A percentile compares a stretch with the other conserved stretches of the same genome.
Conservation (phyloP, 2,113 vertebrate genomes). For the Phyllostomus hastatus region DNA sequence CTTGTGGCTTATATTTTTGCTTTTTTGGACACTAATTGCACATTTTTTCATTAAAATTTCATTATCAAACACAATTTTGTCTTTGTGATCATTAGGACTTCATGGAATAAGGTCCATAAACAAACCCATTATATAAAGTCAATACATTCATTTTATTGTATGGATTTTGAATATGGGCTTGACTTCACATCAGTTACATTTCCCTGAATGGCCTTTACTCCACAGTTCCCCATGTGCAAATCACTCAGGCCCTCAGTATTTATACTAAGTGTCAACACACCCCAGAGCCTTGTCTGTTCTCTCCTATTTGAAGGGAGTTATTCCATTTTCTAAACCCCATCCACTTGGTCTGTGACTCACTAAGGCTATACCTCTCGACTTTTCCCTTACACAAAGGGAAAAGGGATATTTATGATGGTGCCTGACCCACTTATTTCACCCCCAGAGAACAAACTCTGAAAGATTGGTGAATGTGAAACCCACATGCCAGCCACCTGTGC, state of each 20-base stretch:
- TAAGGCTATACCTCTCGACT: too few species aligned
- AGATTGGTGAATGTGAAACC: not conserved
- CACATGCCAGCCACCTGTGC: not conserved
- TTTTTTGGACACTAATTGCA: not conserved
- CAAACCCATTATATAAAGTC: not conserved
- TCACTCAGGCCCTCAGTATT: not conserved
- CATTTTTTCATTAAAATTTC: conserved; percentile 2
- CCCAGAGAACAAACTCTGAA: not conserved
- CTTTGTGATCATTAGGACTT: not conserved
- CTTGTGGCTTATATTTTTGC: not conserved
- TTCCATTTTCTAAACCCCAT: not conserved
- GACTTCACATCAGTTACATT: not conserved
- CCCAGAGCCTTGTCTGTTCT: accelerated
- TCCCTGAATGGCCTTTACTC: not conserved
- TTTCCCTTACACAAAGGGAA: not conserved
- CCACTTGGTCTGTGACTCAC: not conserved
- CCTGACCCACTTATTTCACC: not conserved
- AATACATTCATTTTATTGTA: not conserved
- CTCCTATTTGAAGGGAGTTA: not conserved
- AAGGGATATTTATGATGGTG: not conserved
- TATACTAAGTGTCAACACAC: not conserved
- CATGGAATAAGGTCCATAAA: not conserved
- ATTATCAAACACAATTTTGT: not conserved
- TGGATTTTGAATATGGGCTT: not conserved
- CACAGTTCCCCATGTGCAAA: not conserved